Evolutionary conservation across 2,888 invertebrate species (phyloP).

Genomic region (Heliconius aoede): DNA sequence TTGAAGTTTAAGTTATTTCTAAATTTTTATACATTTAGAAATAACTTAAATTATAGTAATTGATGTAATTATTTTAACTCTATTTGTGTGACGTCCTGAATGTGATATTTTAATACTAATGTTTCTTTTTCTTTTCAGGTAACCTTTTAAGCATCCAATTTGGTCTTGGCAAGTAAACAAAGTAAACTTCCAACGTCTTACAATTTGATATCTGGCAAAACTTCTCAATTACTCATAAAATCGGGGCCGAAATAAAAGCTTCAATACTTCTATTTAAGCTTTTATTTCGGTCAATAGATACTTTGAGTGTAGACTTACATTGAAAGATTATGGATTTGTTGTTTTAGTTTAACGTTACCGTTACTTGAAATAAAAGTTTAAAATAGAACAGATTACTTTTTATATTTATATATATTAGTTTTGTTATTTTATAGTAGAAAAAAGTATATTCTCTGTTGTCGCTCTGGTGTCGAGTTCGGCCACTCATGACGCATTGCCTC

Average conservation of each 20-base stretch:
- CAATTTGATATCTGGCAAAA: constrained; percentile 9
- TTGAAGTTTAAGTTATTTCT: not conserved
- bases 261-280: too few relatives aligned
- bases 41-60: too few relatives aligned
- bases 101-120: not conserved
- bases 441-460: too few relatives aligned
- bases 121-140: constrained; percentile 25
- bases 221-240: constrained; percentile 31
- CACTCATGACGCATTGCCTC: too few relatives aligned
- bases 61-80: not conserved
- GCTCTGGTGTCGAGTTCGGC: too few relatives aligned
- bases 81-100: not conserved
- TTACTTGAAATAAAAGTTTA: not conserved
- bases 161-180: constrained; percentile 7
- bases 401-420: not conserved
- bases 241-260: constrained; percentile 29
- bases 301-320: constrained; percentile 26
- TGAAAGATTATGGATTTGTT: not conserved
- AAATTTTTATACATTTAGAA: not conserved
- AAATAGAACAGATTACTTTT: not conserved
- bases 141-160: constrained; percentile 1
- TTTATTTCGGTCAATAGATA: too few relatives aligned
- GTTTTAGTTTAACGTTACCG: constrained; percentile 12
- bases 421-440: not conserved
- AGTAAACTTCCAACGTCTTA: not conserved